Conservation (phyloP, 1,140 invertebrate species). For the Drosophila athabasca region DNA sequence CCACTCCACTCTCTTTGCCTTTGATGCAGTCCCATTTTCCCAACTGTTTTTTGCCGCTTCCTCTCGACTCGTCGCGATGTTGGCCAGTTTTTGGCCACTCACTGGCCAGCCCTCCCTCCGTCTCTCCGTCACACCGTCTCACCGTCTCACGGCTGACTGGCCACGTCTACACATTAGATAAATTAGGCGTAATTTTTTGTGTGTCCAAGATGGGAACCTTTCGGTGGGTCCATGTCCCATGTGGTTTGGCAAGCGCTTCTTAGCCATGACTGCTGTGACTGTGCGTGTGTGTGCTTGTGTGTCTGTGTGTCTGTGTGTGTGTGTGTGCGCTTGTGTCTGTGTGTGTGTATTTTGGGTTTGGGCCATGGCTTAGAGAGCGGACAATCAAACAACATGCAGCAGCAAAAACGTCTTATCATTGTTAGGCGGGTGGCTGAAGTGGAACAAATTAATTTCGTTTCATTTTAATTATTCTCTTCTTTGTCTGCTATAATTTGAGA, state of each 20-base stretch:
- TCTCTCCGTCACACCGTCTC: neutral
- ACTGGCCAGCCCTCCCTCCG: neutral
- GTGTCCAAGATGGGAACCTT: conserved; percentile 19
- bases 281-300: neutral
- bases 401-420: conserved; percentile 68
- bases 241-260: conserved; percentile 23
- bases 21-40: conserved; percentile 8
- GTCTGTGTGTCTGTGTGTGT: conserved; percentile 8
- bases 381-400: conserved; percentile 39
- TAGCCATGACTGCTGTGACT: conserved; percentile 33
- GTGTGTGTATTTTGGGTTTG: conserved; percentile 19
- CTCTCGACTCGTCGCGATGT: too few relatives aligned
- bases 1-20: neutral
- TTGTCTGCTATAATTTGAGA: conserved; percentile 52
- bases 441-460: conserved; percentile 80
- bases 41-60: neutral
- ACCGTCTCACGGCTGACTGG: conserved; percentile 45
- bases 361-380: conserved; percentile 57
- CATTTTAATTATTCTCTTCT: conserved; percentile 61
- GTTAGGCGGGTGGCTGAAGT: conserved; percentile 79
- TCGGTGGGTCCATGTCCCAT: conserved; percentile 45
- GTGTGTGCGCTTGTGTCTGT: neutral
- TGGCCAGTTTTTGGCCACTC: conserved; percentile 14
- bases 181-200: conserved; percentile 66
- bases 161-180: conserved; percentile 53